These are phyloP conservation scores for Boloria euphrosyne DNA, from an alignment of 2,888 invertebrate genomes.

Conservation along the genomic window DNA sequence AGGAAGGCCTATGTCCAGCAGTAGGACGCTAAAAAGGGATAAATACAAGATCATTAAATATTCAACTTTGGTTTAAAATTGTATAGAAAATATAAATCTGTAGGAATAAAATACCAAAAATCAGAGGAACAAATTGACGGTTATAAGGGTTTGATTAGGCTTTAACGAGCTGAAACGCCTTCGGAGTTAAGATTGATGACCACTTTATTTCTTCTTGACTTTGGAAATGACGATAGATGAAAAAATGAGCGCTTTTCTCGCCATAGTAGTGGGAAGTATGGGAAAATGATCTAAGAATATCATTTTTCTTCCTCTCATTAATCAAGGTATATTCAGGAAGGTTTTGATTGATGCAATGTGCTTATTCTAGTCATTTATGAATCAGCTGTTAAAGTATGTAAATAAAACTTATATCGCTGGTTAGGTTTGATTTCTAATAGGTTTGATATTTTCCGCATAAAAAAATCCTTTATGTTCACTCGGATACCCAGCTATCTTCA, in stretches of 20 bases:
- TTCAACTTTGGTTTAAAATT: not conserved
- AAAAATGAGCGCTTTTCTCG: constrained; percentile 8
- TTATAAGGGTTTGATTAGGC: constrained; percentile 20
- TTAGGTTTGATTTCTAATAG: too few species aligned
- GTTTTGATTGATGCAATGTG: not conserved
- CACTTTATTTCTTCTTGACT: constrained; percentile 20
- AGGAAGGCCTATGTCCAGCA: too few species aligned
- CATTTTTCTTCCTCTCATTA: not conserved
- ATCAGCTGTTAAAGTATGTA: too few species aligned
- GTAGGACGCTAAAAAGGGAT: too few species aligned
- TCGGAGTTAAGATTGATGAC: constrained; percentile 23
- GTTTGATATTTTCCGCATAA: too few species aligned
- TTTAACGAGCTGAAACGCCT: constrained; percentile 16
- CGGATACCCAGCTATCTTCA: too few species aligned
- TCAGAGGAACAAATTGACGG: constrained; percentile 4
- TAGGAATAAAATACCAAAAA: not conserved
- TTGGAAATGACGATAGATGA: constrained; percentile 18
- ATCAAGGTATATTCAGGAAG: not conserved
- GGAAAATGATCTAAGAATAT: constrained; percentile 8
- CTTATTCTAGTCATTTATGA: too few species aligned
- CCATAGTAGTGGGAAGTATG: constrained; percentile 9
- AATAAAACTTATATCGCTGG: too few species aligned
- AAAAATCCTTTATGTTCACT: too few species aligned
- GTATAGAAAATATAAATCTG: not conserved
- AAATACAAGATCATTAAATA: too few species aligned